Evolutionary conservation across 2,797 vertebrate species (phyloP).

Genomic region (Pipistrellus kuhlii): DNA sequence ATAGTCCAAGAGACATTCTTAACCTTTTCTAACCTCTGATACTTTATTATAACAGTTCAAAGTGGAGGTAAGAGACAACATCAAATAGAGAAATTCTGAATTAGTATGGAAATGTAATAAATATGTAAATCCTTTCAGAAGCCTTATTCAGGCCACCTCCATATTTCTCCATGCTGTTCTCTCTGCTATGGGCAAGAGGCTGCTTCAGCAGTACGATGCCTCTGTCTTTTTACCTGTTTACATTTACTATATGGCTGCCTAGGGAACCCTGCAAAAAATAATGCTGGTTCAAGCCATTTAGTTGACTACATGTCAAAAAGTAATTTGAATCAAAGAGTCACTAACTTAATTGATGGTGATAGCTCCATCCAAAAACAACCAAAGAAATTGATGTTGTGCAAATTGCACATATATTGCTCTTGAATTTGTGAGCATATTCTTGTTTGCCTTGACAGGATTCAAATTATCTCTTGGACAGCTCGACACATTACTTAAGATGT

Average conservation of each 20-base stretch:
- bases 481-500: conserved; percentile 87
- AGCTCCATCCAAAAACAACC: conserved; percentile 85
- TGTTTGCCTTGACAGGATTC: conserved; percentile 89
- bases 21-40: conserved; percentile 60
- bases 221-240: conserved; percentile 85
- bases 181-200: conserved; percentile 43
- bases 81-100: conserved; percentile 66
- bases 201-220: conserved; percentile 62
- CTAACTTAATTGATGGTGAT: conserved; percentile 87
- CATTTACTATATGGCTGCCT: conserved; percentile 82
- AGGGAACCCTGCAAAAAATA: conserved; percentile 84
- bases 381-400: conserved; percentile 87
- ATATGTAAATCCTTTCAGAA: conserved; percentile 78
- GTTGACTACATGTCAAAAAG: conserved; percentile 87
- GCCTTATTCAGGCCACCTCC: conserved; percentile 63
- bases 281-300: conserved; percentile 82
- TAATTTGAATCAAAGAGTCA: conserved; percentile 88
- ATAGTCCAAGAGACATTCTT: neutral
- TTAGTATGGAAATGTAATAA: conserved; percentile 69
- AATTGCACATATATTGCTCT: conserved; percentile 88
- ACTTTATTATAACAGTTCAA: conserved; percentile 44
- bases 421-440: conserved; percentile 87
- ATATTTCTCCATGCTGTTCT: conserved; percentile 77
- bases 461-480: conserved; percentile 88
- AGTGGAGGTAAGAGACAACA: conserved; percentile 50